A percentile compares a stretch with the other conserved stretches of the same genome.
Conservation (phyloP, 2,113 vertebrate species). For the western clawed frog (Xenopus tropicalis) region UCB_Xtro_10.0 CM004445.2:29040001-29040500, state of each 20-base stretch:
- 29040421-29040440: no score
- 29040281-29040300: conserved; percentile 31
- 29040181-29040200: conserved; percentile 23
- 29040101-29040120: background rate
- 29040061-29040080: background rate
- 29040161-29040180: conserved; percentile 35
- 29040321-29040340: conserved; percentile 33
- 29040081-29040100: conserved; percentile 3
- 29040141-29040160: conserved; percentile 19
- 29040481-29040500: no score
- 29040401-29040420: no score
- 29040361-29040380: conserved; percentile 22
- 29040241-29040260: conserved; percentile 31
- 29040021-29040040: no score
- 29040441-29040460: no score
- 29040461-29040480: no score
- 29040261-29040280: conserved; percentile 41
- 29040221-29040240: conserved; percentile 34
- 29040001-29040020: no score
- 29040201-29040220: conserved; percentile 42
- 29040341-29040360: conserved; percentile 26
- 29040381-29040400: background rate
- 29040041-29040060: background rate
- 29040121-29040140: conserved; percentile 11
- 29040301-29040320: conserved; percentile 42